phyloP scores from a whole-genome alignment of 1,140 invertebrate species.

The Eueides isabella region DNA sequence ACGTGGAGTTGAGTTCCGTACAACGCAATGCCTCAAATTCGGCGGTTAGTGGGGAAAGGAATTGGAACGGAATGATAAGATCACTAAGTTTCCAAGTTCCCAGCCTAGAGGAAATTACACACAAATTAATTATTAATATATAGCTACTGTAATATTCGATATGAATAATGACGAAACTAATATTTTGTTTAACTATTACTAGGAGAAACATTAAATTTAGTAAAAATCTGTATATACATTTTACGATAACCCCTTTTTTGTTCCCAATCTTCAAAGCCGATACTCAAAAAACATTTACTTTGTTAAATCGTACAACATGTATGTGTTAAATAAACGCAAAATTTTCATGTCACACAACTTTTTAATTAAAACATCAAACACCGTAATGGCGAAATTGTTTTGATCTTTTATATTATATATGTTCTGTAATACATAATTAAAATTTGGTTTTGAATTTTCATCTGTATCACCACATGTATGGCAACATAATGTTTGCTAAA shows the following conservation, averaged over 20 bases:
- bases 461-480: not conserved
- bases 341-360: conserved; percentile 15
- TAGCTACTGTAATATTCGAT: too few species aligned
- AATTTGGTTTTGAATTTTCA: not conserved
- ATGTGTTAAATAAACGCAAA: conserved; percentile 11
- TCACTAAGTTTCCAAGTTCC: too few species aligned
- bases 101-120: too few species aligned
- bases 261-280: not conserved
- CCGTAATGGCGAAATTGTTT: conserved; percentile 6
- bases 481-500: not conserved
- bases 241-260: not conserved
- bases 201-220: not conserved
- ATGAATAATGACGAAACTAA: too few species aligned
- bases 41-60: too few species aligned
- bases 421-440: not conserved
- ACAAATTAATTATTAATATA: too few species aligned
- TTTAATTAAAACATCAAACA: conserved; percentile 32
- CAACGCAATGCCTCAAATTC: too few species aligned
- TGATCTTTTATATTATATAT: conserved; percentile 14
- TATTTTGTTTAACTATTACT: too few species aligned
- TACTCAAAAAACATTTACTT: conserved; percentile 19
- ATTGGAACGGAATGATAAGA: too few species aligned
- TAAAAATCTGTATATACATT: not conserved
- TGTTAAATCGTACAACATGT: not conserved
- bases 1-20: too few species aligned